These are phyloP conservation scores for Holothuria glaberrima DNA, from an alignment of 35 echinoderm and acorn worm species.

Conservation along the genomic window DNA sequence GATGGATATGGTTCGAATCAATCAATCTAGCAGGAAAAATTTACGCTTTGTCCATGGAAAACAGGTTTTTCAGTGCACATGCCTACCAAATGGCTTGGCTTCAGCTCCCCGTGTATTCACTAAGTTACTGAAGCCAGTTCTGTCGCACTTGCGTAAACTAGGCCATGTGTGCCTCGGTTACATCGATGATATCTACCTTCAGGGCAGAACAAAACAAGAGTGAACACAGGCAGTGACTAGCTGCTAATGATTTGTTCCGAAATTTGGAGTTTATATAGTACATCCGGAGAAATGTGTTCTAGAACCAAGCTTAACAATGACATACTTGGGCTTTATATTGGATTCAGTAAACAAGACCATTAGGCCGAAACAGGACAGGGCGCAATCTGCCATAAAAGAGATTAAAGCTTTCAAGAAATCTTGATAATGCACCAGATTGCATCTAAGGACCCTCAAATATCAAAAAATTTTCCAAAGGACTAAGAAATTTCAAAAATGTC, in stretches of 20 bases:
- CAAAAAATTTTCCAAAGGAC: no score
- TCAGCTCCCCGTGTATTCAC: constrained; percentile 57
- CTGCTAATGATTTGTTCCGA: not conserved
- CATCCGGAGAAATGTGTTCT: constrained; percentile 1
- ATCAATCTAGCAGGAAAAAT: constrained; percentile 1
- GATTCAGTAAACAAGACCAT: not conserved
- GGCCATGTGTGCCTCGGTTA: not conserved
- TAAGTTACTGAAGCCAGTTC: constrained; percentile 67
- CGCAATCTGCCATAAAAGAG: constrained; percentile 4
- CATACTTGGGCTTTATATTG: constrained; percentile 12
- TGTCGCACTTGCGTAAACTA: constrained; percentile 22
- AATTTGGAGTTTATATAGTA: constrained; percentile 24
- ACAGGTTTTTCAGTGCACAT: constrained; percentile 63
- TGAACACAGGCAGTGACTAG: not conserved
- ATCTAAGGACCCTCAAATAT: no score
- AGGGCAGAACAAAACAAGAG: constrained; percentile 20
- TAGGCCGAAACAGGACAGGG: constrained; percentile 1
- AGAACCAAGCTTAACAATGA: not conserved
- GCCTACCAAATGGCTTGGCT: constrained; percentile 62
- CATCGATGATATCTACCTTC: constrained; percentile 46
- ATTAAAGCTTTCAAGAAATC: no score
- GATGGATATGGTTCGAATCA: constrained; percentile 37
- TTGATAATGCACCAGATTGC: no score
- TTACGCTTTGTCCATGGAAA: no score
- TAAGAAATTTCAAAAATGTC: no score